These are phyloP conservation scores for Micropoecilia bifurca DNA, from an alignment of 2,797 vertebrate genomes.

Conservation along the genomic window DNA sequence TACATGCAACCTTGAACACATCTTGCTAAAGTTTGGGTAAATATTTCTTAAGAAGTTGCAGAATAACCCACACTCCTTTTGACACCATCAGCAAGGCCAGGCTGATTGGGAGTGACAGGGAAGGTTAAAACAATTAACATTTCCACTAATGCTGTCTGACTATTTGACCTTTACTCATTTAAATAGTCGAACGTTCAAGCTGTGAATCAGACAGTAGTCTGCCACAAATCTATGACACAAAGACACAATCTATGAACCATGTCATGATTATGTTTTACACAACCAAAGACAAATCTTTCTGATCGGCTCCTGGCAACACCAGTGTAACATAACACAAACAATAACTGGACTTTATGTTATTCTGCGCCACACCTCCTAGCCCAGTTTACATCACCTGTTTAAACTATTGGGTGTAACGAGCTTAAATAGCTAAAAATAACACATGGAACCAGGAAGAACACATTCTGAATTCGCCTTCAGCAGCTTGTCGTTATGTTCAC, in stretches of 20 bases:
- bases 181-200: background rate
- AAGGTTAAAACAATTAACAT: background rate
- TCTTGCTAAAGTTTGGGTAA: background rate
- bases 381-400: slow-evolving; percentile 23
- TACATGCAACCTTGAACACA: background rate
- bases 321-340: slow-evolving; percentile 46
- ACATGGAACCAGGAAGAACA: slow-evolving; percentile 18
- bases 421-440: slow-evolving; percentile 45
- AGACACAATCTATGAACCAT: background rate
- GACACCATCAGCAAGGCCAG: background rate
- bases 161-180: background rate
- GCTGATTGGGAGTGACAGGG: no score
- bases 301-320: slow-evolving; percentile 45
- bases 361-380: slow-evolving; percentile 42
- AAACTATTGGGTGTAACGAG: background rate
- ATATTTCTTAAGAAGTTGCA: background rate
- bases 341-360: slow-evolving; percentile 22
- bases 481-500: slow-evolving; percentile 12
- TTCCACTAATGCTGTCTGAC: background rate
- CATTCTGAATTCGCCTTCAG: slow-evolving; percentile 1
- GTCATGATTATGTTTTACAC: slow-evolving; percentile 26
- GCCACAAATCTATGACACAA: slow-evolving; percentile 3
- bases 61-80: background rate
- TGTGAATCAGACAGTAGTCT: slow-evolving; percentile 11
- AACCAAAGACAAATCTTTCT: slow-evolving; percentile 32